Percentiles rank a stretch among this genome's conserved stretches.
Conservation (phyloP, 2,888 invertebrate genomes). For the Thera obeliscata region DNA sequence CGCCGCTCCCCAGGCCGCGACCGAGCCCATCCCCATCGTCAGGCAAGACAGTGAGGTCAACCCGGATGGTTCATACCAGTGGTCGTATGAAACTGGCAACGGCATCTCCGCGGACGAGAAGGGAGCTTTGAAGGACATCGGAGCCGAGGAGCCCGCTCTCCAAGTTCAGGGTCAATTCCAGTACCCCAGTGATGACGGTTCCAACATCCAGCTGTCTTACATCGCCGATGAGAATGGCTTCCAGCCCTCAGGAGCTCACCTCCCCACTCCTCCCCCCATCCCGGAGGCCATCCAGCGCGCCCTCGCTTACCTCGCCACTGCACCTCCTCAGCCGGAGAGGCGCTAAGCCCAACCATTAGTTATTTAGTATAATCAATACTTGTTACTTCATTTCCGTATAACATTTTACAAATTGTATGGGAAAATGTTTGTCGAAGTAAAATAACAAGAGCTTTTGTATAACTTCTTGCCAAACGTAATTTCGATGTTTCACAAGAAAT, state of each 20-base stretch:
- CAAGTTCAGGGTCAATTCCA: slow-evolving; percentile 86
- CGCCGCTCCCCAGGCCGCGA: slow-evolving; percentile 69
- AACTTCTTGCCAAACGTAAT: slow-evolving; percentile 19
- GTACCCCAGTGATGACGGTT: slow-evolving; percentile 87
- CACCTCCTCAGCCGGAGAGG: slow-evolving; percentile 80
- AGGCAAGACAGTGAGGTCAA: slow-evolving; percentile 80
- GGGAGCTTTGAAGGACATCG: slow-evolving; percentile 82
- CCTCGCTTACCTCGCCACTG: slow-evolving; percentile 86
- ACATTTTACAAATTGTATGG: slow-evolving; percentile 4
- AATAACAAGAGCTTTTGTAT: slow-evolving; percentile 19
- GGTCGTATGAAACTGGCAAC: slow-evolving; percentile 86
- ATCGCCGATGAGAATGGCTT: slow-evolving; percentile 89
- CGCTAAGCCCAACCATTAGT: slow-evolving; percentile 40
- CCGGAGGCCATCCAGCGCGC: slow-evolving; percentile 88
- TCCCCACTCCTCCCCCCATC: slow-evolving; percentile 88
- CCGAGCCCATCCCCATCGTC: slow-evolving; percentile 80
- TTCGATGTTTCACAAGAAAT: slow-evolving; percentile 17
- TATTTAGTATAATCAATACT: slow-evolving; percentile 23
- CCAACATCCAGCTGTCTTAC: slow-evolving; percentile 85
- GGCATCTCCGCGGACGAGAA: slow-evolving; percentile 85
- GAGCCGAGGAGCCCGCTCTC: slow-evolving; percentile 78
- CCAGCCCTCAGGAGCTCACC: slow-evolving; percentile 86
- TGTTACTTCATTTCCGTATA: slow-evolving; percentile 15
- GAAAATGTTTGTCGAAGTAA: slow-evolving; percentile 16
- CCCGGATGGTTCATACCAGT: slow-evolving; percentile 86